Percentiles rank a stretch among this genome's conserved stretches.
phyloP scores from a whole-genome alignment of 2,888 invertebrate species.

The Harmothoe impar region DNA sequence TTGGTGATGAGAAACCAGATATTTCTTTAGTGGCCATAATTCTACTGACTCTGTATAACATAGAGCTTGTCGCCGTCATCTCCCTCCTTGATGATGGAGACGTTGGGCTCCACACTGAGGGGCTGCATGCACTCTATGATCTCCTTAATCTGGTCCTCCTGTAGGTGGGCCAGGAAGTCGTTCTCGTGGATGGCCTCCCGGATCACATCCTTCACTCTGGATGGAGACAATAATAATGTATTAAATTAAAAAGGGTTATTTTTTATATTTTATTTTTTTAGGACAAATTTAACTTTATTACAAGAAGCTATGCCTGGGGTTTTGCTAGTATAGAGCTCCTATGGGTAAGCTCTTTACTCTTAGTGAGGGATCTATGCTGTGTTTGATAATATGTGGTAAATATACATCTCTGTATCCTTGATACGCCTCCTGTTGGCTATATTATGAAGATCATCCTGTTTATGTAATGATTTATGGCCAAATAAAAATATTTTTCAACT shows the following conservation, averaged over 20 bases:
- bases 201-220: slow-evolving; percentile 34
- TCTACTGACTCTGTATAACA: slow-evolving; percentile 35
- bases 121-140: slow-evolving; percentile 48
- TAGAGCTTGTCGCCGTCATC: slow-evolving; percentile 47
- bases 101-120: not conserved
- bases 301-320: too few relatives aligned
- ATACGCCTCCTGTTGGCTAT: too few relatives aligned
- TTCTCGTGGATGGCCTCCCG: slow-evolving; percentile 27
- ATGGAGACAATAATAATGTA: not conserved
- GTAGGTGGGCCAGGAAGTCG: slow-evolving; percentile 17
- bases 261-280: not conserved
- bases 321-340: too few relatives aligned
- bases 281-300: not conserved
- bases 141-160: slow-evolving; percentile 27
- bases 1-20: too few relatives aligned
- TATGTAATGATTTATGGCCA: too few relatives aligned
- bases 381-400: too few relatives aligned
- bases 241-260: not conserved
- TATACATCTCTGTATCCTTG: too few relatives aligned
- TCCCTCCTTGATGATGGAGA: slow-evolving; percentile 35
- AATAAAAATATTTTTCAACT: too few relatives aligned
- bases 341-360: too few relatives aligned
- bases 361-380: too few relatives aligned
- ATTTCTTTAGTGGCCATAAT: too few relatives aligned
- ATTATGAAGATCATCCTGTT: too few relatives aligned